Evolutionary conservation across 1,140 invertebrate genomes (phyloP).

Genomic region (Drosophila lacertosa): DNA sequence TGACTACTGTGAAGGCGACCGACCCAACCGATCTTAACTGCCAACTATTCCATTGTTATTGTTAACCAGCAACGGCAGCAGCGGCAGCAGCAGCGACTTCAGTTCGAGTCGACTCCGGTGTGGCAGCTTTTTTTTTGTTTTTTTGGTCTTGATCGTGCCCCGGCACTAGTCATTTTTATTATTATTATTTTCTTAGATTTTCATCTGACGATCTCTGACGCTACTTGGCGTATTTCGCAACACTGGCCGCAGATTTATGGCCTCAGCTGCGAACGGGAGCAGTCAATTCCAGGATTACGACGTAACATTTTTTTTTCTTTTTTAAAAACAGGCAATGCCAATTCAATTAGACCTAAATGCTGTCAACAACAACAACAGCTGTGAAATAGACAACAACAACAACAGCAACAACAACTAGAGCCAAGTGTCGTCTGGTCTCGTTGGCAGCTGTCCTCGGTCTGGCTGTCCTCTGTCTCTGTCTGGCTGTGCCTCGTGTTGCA

Average conservation of each 20-base stretch:
- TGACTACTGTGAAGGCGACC: constrained; percentile 75
- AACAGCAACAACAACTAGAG: constrained; percentile 56
- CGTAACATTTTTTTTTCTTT: constrained; percentile 46
- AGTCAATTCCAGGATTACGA: constrained; percentile 45
- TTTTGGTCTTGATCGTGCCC: constrained; percentile 79
- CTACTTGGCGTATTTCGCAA: constrained; percentile 67
- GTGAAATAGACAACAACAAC: constrained; percentile 31
- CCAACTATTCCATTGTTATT: constrained; percentile 58
- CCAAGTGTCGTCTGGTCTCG: constrained; percentile 62
- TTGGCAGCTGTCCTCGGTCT: background rate
- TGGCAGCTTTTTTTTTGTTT: no score
- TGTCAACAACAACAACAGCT: constrained; percentile 67
- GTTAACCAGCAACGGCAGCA: constrained; percentile 29
- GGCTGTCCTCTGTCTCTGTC: background rate
- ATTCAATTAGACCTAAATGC: constrained; percentile 80
- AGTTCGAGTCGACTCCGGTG: background rate
- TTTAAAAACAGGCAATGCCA: constrained; percentile 49
- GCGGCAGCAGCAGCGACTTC: constrained; percentile 31
- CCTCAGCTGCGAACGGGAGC: constrained; percentile 63
- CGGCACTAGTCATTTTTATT: constrained; percentile 77
- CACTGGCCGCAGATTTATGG: constrained; percentile 69
- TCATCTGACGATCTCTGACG: constrained; percentile 50
- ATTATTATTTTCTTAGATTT: constrained; percentile 79
- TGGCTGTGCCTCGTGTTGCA: constrained; percentile 56
- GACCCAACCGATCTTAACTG: constrained; percentile 46